phyloP scores from a whole-genome alignment of 2,888 invertebrate genomes.

The Neuroscelio doddi region DNA sequence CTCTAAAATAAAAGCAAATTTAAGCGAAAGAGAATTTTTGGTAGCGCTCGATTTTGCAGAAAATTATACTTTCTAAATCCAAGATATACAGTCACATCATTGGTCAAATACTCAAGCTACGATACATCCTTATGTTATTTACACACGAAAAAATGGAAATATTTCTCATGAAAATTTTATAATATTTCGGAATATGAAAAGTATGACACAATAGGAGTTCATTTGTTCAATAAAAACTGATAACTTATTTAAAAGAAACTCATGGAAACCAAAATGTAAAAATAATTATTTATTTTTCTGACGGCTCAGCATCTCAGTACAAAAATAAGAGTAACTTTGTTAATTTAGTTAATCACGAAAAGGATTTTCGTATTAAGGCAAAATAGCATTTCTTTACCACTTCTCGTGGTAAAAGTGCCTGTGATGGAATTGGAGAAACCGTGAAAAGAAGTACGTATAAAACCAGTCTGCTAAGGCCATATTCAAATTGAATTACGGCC shows the following conservation, averaged over 20 bases:
- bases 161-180: constrained; percentile 2
- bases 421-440: constrained; percentile 22
- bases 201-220: constrained; percentile 7
- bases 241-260: constrained; percentile 7
- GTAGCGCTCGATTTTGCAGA: too few species aligned
- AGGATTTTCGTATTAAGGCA: constrained; percentile 21
- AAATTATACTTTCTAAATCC: too few species aligned
- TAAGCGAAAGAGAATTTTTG: too few species aligned
- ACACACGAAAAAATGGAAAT: neutral
- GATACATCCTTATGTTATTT: too few species aligned
- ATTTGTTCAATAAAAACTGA: constrained; percentile 17
- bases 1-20: too few species aligned
- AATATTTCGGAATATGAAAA: constrained; percentile 8
- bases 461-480: constrained; percentile 11
- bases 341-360: constrained; percentile 10
- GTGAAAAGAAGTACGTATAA: constrained; percentile 19
- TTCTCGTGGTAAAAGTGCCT: constrained; percentile 22
- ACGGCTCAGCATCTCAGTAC: constrained; percentile 4
- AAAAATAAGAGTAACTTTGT: constrained; percentile 11
- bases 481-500: constrained; percentile 4
- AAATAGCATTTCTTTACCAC: constrained; percentile 27
- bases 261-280: constrained; percentile 2
- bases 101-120: too few species aligned
- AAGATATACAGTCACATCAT: too few species aligned
- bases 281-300: constrained; percentile 18